A percentile compares a stretch with the other conserved stretches of the same genome.
phyloP scores from a whole-genome alignment of 2,113 vertebrate species.

The Gopherus flavomarginatus region DNA sequence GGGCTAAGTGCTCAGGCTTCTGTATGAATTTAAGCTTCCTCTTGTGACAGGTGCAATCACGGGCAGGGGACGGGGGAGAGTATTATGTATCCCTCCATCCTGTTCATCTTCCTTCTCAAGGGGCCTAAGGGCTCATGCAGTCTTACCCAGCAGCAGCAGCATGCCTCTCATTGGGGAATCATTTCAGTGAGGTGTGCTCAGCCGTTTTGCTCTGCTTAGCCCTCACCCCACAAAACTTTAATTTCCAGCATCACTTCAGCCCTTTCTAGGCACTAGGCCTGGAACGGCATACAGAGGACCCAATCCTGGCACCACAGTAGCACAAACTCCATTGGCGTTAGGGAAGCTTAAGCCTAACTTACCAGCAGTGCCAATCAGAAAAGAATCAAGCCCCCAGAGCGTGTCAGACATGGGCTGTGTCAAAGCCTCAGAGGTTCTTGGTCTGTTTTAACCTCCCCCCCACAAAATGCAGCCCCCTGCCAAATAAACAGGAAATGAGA shows the following conservation, averaged over 20 bases:
- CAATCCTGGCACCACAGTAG: not conserved
- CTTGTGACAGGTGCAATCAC: fast-evolving
- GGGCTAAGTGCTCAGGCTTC: not conserved
- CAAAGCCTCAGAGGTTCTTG: not conserved
- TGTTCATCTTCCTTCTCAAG: not conserved
- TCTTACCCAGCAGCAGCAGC: not conserved
- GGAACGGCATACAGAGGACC: not conserved
- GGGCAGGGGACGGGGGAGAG: fast-evolving
- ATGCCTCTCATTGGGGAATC: not conserved
- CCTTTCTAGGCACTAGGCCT: not conserved
- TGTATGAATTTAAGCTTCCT: not conserved
- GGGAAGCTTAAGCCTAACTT: not conserved
- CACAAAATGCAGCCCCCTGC: not conserved
- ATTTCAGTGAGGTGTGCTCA: not conserved
- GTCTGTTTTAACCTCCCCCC: not conserved
- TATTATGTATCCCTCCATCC: not conserved
- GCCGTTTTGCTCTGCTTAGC: not conserved
- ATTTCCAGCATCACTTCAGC: not conserved
- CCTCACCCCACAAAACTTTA: not conserved
- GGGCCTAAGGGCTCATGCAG: not conserved
- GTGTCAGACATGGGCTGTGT: fast-evolving
- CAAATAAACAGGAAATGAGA: not conserved
- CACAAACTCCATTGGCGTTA: not conserved
- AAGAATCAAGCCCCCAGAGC: not conserved
- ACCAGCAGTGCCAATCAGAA: not conserved